A percentile compares a stretch with the other conserved stretches of the same genome.
Conservation (phyloP, 2,888 invertebrate species). For the Drosophila ezoana region DNA sequence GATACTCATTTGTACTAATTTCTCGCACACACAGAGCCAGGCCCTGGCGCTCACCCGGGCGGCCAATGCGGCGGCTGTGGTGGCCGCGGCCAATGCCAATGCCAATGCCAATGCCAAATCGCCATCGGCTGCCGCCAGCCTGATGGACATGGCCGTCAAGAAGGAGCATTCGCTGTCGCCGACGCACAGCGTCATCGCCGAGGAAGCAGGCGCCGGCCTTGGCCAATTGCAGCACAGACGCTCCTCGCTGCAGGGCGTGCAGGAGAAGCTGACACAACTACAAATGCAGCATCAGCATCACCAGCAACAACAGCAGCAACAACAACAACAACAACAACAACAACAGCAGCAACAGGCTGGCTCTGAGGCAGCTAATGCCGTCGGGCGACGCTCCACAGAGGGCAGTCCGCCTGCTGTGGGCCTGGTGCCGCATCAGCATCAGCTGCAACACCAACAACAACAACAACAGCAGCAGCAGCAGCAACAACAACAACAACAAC, state of each 20-base stretch:
- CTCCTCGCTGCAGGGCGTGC: conserved; percentile 81
- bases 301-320: conserved; percentile 76
- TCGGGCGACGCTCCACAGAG: conserved; percentile 68
- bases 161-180: conserved; percentile 84
- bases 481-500: conserved; percentile 43
- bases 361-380: conserved; percentile 30
- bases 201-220: conserved; percentile 42
- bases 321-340: conserved; percentile 68
- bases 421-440: conserved; percentile 36
- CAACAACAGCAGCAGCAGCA: conserved; percentile 19
- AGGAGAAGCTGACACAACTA: conserved; percentile 81
- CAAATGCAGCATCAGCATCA: conserved; percentile 81
- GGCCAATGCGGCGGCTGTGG: conserved; percentile 42
- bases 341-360: conserved; percentile 57
- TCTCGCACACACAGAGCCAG: conserved; percentile 86
- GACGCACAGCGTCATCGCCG: conserved; percentile 59
- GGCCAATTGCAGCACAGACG: conserved; percentile 71
- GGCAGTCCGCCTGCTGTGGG: conserved; percentile 59
- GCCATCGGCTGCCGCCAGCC: conserved; percentile 83
- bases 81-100: conserved; percentile 82
- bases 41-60: conserved; percentile 88
- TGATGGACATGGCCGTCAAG: conserved; percentile 82
- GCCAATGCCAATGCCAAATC: conserved; percentile 85
- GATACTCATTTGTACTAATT: too few relatives aligned
- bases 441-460: conserved; percentile 23